These are phyloP conservation scores for Nephrotoma flavescens DNA, from an alignment of 2,888 invertebrate species.

Conservation along the genomic window DNA sequence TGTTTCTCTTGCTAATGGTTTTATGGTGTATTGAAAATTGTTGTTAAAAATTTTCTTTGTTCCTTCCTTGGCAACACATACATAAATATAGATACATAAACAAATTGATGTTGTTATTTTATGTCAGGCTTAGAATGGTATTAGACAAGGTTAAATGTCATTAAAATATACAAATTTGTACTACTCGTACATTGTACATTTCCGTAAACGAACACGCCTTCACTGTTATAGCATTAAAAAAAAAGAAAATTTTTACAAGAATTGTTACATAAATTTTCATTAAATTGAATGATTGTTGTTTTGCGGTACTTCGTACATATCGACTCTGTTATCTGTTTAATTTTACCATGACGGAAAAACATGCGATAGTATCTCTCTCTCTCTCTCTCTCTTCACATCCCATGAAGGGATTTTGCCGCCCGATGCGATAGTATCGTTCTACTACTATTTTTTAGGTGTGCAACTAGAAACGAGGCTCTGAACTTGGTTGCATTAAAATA, in stretches of 20 bases:
- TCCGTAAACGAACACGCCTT: not conserved
- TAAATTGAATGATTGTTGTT: not conserved
- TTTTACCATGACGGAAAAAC: no score
- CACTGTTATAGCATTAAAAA: not conserved
- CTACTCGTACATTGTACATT: not conserved
- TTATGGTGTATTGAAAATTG: not conserved
- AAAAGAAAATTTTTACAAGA: not conserved
- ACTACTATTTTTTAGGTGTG: no score
- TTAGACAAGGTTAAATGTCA: not conserved
- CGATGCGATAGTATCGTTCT: no score
- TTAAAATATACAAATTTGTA: not conserved
- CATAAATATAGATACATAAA: not conserved
- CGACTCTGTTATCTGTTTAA: no score
- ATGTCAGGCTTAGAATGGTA: not conserved
- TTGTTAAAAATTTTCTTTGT: not conserved
- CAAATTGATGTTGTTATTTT: not conserved
- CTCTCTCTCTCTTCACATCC: no score
- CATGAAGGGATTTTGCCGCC: no score
- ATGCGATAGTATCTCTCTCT: no score
- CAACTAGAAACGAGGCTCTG: no score
- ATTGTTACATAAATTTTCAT: not conserved
- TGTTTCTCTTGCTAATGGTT: not conserved
- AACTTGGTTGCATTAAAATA: no score
- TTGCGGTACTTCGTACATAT: not conserved
- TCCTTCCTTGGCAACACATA: not conserved